phyloP scores from a whole-genome alignment of 2,113 vertebrate genomes.

The Agelaius tricolor region DNA sequence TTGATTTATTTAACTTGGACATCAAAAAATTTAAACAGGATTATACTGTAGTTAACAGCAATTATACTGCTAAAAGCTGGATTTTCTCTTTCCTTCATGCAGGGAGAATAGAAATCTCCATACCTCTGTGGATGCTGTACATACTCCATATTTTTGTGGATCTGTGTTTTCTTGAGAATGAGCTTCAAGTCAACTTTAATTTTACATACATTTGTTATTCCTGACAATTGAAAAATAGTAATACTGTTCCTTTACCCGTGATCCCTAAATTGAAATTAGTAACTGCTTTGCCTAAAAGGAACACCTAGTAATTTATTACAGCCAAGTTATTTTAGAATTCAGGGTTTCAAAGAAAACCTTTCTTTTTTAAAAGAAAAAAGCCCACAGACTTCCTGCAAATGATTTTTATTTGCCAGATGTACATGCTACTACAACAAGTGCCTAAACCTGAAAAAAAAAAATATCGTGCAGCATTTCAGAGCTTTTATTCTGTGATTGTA shows the following conservation, averaged over 20 bases:
- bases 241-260: background rate
- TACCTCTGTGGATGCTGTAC: background rate
- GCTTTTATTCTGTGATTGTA: slow-evolving; percentile 57
- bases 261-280: background rate
- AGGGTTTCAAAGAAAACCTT: background rate
- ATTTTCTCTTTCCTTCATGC: background rate
- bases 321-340: background rate
- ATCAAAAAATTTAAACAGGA: background rate
- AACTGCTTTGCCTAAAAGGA: background rate
- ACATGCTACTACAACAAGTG: background rate
- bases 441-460: slow-evolving; percentile 34
- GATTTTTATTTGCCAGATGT: slow-evolving; percentile 31
- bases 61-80: background rate
- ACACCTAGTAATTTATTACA: background rate
- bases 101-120: background rate
- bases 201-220: background rate
- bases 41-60: background rate
- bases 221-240: background rate
- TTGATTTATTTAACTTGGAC: background rate
- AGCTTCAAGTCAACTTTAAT: background rate
- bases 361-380: background rate
- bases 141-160: background rate
- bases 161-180: background rate
- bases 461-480: slow-evolving; percentile 14
- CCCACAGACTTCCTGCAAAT: background rate